Evolutionary conservation across 2,888 invertebrate genomes (phyloP), one percentile per base, ranked within the genome.

Genomic region (Ornithoptera priamus): DNA sequence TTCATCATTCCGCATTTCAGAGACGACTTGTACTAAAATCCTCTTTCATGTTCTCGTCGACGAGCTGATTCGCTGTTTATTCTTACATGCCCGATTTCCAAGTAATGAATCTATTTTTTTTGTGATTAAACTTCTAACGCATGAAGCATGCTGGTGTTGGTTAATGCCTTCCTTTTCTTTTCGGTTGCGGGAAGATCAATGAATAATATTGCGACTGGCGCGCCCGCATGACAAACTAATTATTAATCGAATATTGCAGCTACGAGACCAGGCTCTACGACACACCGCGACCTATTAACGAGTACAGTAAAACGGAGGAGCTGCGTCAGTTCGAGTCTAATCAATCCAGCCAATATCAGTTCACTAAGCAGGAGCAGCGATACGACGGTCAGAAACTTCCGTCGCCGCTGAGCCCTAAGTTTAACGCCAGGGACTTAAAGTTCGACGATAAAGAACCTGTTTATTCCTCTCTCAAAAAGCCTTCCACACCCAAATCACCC

Each of bases 181-280:
- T 62, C 68, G 72, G 71, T 71, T 73, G 20, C 62, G 74, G 76
- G 67, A 50, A 36, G 18, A 58, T 24, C 20, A 42, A 67, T 64
- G 59, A 53, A 61, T 73, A 72, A 66, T 73, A 62, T 62, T 65
- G 71, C 72, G 57, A 20, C n/a, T 73, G 69, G 50, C 58, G 17
- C 39, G 57, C 42, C 64, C 64, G 70, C 72, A 66, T 65, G 70
- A 72, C 72, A 65, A 67, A 75, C 73, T 81, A 81, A 81, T 78
- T 24, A 74, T 76, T 75, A 81, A 79, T 80, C 80, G 83, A 82
- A 79, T 73, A 78, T 84, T 85, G 72, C 85, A 94, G 93, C 77
- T 93, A 94, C 83, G 94, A 94, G 80, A 93, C 93, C 1, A 87
- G 93, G 56, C 84, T 91, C 65, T 94, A 93, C 83, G 94, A 94